Evolutionary conservation across 1,140 invertebrate species (phyloP).

Genomic region (Brachionus plicatilis): DNA sequence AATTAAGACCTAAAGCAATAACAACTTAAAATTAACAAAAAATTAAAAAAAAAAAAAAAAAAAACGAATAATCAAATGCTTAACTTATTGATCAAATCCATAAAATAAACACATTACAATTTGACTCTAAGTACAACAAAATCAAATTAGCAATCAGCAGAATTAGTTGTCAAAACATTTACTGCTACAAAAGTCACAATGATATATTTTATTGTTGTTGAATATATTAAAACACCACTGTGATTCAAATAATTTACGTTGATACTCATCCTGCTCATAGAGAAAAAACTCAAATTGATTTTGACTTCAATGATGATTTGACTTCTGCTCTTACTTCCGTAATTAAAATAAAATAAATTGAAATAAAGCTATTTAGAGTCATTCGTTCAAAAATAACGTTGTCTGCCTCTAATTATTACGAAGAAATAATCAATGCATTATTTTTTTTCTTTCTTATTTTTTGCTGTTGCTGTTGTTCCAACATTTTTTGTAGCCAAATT

Average conservation of each 20-base stretch:
- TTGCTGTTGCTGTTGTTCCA: background rate
- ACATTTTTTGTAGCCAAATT: background rate
- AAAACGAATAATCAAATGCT: background rate
- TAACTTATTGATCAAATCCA: background rate
- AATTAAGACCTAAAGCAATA: background rate
- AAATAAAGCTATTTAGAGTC: conserved; percentile 23
- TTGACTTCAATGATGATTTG: conserved; percentile 25
- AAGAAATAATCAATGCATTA: background rate
- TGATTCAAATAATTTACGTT: conserved; percentile 11
- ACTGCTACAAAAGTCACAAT: background rate
- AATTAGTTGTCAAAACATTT: conserved; percentile 8
- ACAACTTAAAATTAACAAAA: background rate
- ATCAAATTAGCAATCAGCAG: background rate
- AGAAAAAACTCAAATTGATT: background rate
- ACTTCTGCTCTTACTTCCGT: conserved; percentile 32
- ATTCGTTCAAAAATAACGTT: conserved; percentile 33
- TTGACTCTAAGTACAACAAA: background rate
- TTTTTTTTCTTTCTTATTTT: background rate
- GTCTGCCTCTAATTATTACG: background rate
- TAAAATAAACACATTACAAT: conserved; percentile 3
- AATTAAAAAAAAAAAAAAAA: background rate
- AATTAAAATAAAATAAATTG: background rate
- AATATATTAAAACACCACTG: conserved; percentile 22
- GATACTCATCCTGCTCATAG: background rate
- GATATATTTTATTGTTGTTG: conserved; percentile 7